Base-by-base conservation (phyloP, 2,113 vertebrate genomes). In the Sula dactylatra region DNA sequence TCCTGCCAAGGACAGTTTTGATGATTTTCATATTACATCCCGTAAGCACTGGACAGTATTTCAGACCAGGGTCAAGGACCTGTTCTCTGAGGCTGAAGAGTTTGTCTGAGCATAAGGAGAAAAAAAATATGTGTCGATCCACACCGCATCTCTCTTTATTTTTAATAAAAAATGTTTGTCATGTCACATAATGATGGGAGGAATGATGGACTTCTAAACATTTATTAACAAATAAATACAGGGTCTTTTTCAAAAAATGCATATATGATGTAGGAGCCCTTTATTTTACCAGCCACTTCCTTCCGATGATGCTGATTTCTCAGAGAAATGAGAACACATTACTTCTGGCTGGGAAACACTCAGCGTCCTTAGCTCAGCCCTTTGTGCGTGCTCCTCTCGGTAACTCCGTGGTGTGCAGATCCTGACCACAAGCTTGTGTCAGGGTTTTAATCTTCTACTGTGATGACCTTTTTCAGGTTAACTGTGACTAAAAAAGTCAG, bases 11-110 rank as follows among this genome's bases (percentile, higher is more conserved):
- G 76, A 86, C 59, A 44, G 85, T 77, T 92, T 76, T 76, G 77
- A 86, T 72, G 65, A 65, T 94, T 97, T 96, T 94, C 24, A 29
- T 78, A 79, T 91, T 79, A 82, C 64, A 65, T 59, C 52, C 67
- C 40, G 45, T 76, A 92, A 89, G 70, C 40, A 77, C 36, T 31
- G 83, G 69, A 16, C 69, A 76, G 44, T 67, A 64, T 74, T 94
- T 88, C 54, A 94, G 52, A 84, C 27, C 61, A 89, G 86, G 38
- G 52, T 44, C 45, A 73, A 95, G 61, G 34, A 81, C 34, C 31
- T 88, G 77, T 92, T 80, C 32, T 88, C 64, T 70, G 54, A 92
- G 45, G 52, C 72, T 91, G 45, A 83, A 88, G 71, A 78, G n/a
- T 59, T 78, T 93, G 16, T 50, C 44, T 93, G 29, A 92, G 49